phyloP scores from a whole-genome alignment of 2,888 invertebrate species.

The Hypomecis atomaria region DNA sequence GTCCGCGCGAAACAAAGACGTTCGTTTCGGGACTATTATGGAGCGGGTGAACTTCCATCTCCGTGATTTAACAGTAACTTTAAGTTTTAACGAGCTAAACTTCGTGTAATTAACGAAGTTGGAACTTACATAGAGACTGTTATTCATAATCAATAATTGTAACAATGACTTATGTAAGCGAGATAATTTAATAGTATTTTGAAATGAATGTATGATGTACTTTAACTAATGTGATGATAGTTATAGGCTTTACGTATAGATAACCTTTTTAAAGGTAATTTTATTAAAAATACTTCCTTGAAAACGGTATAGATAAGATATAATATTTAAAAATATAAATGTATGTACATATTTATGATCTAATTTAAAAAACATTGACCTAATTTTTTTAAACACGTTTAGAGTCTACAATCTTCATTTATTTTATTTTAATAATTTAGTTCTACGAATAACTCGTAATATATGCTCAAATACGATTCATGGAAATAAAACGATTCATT shows the following conservation, averaged over 20 bases:
- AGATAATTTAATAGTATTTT: background rate
- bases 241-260: background rate
- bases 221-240: background rate
- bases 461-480: background rate
- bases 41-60: conserved; percentile 55
- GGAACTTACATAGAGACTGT: conserved; percentile 37
- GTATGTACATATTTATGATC: no score
- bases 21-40: conserved; percentile 55
- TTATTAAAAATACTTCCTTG: no score
- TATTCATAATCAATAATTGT: conserved; percentile 35
- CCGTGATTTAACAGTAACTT: conserved; percentile 61
- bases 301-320: no score
- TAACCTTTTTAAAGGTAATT: background rate
- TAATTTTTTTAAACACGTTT: no score
- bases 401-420: background rate
- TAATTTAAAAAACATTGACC: no score
- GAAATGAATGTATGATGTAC: background rate
- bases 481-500: conserved; percentile 8
- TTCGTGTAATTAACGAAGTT: conserved; percentile 54
- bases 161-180: conserved; percentile 25
- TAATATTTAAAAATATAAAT: background rate
- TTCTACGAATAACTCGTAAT: background rate
- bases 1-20: conserved; percentile 34
- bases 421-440: background rate
- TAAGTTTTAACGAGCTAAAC: conserved; percentile 70